phyloP scores from a whole-genome alignment of 1,140 invertebrate species.

The Carposina sasakii region DNA sequence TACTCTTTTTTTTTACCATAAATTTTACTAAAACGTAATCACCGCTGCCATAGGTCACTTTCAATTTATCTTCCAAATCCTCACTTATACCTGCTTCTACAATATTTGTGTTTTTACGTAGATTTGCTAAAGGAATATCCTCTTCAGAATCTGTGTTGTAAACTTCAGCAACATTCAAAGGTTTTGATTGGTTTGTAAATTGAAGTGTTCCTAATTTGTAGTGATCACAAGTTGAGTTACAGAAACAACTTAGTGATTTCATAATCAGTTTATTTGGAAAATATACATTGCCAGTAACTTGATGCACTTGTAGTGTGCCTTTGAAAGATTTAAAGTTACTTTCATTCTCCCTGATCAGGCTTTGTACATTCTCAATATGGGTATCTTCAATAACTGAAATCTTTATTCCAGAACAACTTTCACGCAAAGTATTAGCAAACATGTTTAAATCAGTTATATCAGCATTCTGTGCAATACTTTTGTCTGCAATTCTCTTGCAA shows the following conservation, averaged over 20 bases:
- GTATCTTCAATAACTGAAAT: slow-evolving; percentile 16
- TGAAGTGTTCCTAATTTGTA: slow-evolving; percentile 10
- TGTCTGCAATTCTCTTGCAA: no score
- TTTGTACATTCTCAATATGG: slow-evolving; percentile 9
- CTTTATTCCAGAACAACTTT: slow-evolving; percentile 12
- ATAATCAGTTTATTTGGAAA: slow-evolving; percentile 9
- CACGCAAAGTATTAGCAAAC: slow-evolving; percentile 6
- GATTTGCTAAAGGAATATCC: slow-evolving; percentile 13
- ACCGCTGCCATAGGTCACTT: slow-evolving; percentile 12
- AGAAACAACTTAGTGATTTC: slow-evolving; percentile 15
- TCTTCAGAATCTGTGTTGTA: slow-evolving; percentile 15
- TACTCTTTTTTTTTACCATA: slow-evolving; percentile 15
- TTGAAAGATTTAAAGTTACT: slow-evolving; percentile 8
- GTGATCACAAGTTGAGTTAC: slow-evolving; percentile 12
- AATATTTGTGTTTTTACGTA: not conserved
- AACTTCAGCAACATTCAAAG: not conserved
- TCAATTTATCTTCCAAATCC: slow-evolving; percentile 3
- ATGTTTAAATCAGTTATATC: slow-evolving; percentile 15
- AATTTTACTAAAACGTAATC: slow-evolving; percentile 14
- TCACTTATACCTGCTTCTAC: slow-evolving; percentile 1
- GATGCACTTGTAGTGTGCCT: slow-evolving; percentile 11
- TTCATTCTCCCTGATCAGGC: slow-evolving; percentile 13
- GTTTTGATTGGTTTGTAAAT: slow-evolving; percentile 1
- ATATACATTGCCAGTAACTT: slow-evolving; percentile 13
- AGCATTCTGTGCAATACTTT: no score